Evolutionary conservation across 2,797 vertebrate genomes (phyloP).

Genomic region (Ciconia nigra): DNA sequence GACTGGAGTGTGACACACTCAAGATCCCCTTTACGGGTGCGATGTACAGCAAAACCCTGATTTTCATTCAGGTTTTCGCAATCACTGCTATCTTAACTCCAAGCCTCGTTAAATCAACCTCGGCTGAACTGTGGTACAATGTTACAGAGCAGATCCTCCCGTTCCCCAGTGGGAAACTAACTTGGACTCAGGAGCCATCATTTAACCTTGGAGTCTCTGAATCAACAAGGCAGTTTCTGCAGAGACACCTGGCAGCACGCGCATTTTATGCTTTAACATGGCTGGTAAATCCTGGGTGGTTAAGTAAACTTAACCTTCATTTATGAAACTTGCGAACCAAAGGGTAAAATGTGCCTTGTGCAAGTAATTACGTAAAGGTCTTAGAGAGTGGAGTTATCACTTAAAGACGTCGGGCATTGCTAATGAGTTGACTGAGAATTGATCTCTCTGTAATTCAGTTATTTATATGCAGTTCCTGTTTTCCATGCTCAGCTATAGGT

Average conservation of each 20-base stretch:
- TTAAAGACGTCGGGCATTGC: constrained; percentile 88
- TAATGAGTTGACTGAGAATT: constrained; percentile 97
- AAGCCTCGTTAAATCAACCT: constrained; percentile 53
- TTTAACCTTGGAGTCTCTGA: constrained; percentile 89
- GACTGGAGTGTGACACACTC: not conserved
- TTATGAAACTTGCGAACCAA: constrained; percentile 93
- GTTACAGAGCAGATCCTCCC: constrained; percentile 17
- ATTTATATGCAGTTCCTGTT: constrained; percentile 96
- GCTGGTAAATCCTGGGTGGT: constrained; percentile 94
- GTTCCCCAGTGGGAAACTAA: constrained; percentile 57
- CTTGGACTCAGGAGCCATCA: constrained; percentile 75
- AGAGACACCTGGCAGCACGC: constrained; percentile 81
- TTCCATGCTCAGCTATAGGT: constrained; percentile 83
- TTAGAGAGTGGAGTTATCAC: constrained; percentile 84
- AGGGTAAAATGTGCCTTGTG: constrained; percentile 91
- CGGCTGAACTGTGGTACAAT: constrained; percentile 50
- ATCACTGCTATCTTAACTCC: constrained; percentile 69
- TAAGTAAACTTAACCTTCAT: constrained; percentile 99
- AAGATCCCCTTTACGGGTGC: not conserved
- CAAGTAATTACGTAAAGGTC: constrained; percentile 90
- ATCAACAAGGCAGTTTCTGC: constrained; percentile 67
- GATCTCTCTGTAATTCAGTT: constrained; percentile 98
- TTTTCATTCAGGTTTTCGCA: constrained; percentile 43
- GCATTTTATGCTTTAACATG: constrained; percentile 99
- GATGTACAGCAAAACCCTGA: not conserved